These are phyloP conservation scores for Eueides isabella DNA, from an alignment of 1,140 invertebrate genomes.

Conservation along the genomic window DNA sequence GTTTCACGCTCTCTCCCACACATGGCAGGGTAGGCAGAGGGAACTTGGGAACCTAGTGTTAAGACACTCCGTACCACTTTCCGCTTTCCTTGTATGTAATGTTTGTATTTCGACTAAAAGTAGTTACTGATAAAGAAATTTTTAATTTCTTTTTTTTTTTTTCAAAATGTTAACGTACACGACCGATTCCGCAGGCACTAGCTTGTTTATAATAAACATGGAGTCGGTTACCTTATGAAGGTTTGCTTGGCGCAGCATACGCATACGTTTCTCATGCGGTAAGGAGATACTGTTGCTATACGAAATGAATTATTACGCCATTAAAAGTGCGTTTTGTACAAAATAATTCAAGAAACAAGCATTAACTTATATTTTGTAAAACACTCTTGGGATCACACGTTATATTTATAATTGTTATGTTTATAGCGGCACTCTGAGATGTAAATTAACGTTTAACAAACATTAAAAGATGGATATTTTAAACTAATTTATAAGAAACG, in stretches of 20 bases:
- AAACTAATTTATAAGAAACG: no score
- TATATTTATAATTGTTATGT: background rate
- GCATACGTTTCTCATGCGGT: conserved; percentile 33
- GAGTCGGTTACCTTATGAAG: conserved; percentile 34
- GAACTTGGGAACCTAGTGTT: no score
- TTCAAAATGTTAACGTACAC: no score
- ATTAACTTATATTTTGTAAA: background rate
- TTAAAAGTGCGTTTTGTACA: conserved; percentile 21
- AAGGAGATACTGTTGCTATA: conserved; percentile 50
- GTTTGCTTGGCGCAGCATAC: conserved; percentile 23
- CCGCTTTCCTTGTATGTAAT: no score
- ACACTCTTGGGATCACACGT: background rate
- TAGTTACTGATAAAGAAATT: no score
- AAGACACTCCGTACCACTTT: no score
- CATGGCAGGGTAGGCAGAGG: no score
- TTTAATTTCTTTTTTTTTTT: no score
- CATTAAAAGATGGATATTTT: background rate
- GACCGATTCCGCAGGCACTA: no score
- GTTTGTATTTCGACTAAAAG: no score
- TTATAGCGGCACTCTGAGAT: background rate
- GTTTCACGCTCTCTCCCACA: no score
- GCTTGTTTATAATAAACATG: conserved; percentile 14
- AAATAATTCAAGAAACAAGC: background rate
- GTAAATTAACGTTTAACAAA: background rate
- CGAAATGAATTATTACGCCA: conserved; percentile 25